phyloP scores from a whole-genome alignment of 2,888 invertebrate species.

The Synanthedon formicaeformis region DNA sequence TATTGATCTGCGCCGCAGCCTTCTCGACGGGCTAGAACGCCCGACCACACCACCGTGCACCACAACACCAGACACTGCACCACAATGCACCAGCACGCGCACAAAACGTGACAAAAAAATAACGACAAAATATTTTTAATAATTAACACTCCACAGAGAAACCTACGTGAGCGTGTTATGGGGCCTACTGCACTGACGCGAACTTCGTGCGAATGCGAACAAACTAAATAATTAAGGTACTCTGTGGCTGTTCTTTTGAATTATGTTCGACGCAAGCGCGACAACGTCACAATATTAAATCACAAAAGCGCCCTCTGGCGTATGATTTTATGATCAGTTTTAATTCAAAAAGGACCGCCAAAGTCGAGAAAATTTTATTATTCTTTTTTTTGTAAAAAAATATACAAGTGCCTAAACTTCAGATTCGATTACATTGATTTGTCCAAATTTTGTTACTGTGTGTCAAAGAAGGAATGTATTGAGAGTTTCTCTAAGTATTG shows the following conservation, averaged over 20 bases:
- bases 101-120: conserved; percentile 19
- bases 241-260: conserved; percentile 4
- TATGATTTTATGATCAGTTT: conserved; percentile 8
- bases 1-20: conserved; percentile 49
- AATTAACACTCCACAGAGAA: conserved; percentile 26
- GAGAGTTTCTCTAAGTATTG: conserved; percentile 30
- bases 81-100: conserved; percentile 26
- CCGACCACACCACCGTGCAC: conserved; percentile 15
- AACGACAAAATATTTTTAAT: conserved; percentile 11
- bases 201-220: conserved; percentile 44
- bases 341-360: conserved; percentile 51
- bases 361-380: conserved; percentile 9
- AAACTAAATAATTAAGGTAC: conserved; percentile 8
- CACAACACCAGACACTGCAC: conserved; percentile 15
- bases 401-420: background rate
- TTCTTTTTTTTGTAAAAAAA: conserved; percentile 14
- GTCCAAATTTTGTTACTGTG: background rate
- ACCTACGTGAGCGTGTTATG: conserved; percentile 33
- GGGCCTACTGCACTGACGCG: conserved; percentile 37
- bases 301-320: conserved; percentile 26
- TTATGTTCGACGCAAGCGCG: conserved; percentile 30
- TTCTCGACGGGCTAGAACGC: conserved; percentile 22
- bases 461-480: conserved; percentile 8
- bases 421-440: background rate
- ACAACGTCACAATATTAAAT: conserved; percentile 24